Evolutionary conservation across 2,888 invertebrate species (phyloP), one percentile per base, ranked within the genome.

Genomic region (Megastigmus dorsalis): DNA sequence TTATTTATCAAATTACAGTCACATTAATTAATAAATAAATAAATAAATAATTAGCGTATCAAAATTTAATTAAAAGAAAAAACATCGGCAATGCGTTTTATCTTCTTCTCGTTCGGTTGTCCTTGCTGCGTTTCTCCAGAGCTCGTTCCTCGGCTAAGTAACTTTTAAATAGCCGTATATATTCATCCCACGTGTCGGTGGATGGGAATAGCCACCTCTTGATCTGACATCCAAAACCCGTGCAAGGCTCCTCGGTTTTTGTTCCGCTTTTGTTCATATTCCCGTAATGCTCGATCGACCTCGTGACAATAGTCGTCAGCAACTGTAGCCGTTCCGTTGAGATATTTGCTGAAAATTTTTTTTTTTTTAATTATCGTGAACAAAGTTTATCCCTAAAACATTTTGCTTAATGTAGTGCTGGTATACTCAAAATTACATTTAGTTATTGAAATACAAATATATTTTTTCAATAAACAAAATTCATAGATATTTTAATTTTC

Each of bases 151-250:
- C 86, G 9, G 73, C 65, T 10, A 81, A 71, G 62, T 85, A 86
- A 69, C 70, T 82, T 30, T 78, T 82, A 63, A 85, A 81, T 54
- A 86, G 74, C n/a, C 77, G 77, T 18, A 76, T 20, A 36, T 84
- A 84, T 68, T 84, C 83, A 4, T 71, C 68, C 85, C 84, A 85
- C 13, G 83, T 76, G 30, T 82, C 80, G n/a, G 77, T 74, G 9
- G 63, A 63, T 41, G 55, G 66, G 3, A 84, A 55, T 10, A 66
- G 3, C 1, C 41, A 60, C 78, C 89, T 85, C 66, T 88, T 88
- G 70, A 90, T 84, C 69, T 90, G 89, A 81, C 91, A 91, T 62
- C 88, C 84, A 73, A 90, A 78, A 20, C 82, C 80, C 33, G 89
- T 88, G 78, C 91, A 91, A 45, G 83, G 80, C n/a, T 88, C 82